Evolutionary conservation across 64 coral and sea anemone genomes (phyloP).

Genomic region (Platygyra sinensis): DNA sequence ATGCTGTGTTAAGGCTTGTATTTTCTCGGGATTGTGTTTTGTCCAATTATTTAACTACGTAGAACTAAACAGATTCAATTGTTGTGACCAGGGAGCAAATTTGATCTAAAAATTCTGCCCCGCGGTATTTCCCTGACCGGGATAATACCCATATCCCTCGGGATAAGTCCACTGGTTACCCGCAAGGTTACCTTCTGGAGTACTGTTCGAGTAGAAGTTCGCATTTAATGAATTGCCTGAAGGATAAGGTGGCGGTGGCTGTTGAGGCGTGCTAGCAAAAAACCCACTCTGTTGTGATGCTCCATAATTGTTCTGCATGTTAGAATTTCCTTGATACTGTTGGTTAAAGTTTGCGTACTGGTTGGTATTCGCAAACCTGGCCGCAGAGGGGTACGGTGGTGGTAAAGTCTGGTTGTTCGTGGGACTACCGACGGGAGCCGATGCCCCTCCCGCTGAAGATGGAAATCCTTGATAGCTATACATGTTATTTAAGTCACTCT

Average conservation of each 20-base stretch:
- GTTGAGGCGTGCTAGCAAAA: constrained; percentile 22
- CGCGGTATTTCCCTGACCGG: constrained; percentile 27
- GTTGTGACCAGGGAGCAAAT: not conserved
- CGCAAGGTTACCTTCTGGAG: constrained; percentile 18
- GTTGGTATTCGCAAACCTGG: not conserved
- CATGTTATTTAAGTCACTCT: constrained; percentile 30
- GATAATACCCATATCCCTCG: constrained; percentile 46
- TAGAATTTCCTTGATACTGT: constrained; percentile 19
- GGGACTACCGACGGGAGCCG: not conserved
- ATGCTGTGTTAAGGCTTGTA: not conserved
- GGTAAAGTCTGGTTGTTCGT: constrained; percentile 19
- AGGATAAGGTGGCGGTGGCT: constrained; percentile 48
- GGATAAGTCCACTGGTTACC: constrained; percentile 58
- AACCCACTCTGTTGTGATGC: constrained; percentile 48
- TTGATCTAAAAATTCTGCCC: constrained; percentile 16
- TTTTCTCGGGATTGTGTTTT: not conserved
- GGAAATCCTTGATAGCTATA: constrained; percentile 18
- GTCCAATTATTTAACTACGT: not conserved
- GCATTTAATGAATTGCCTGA: constrained; percentile 10
- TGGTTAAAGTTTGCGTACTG: constrained; percentile 3
- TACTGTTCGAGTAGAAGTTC: constrained; percentile 32
- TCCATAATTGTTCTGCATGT: constrained; percentile 45
- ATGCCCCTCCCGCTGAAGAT: not conserved
- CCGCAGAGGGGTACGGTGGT: constrained; percentile 11
- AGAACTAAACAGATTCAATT: not conserved